Percentiles rank a stretch among this genome's conserved stretches.
These are phyloP conservation scores for Sylvia atricapilla DNA, from an alignment of 2,113 vertebrate genomes.

Conservation along the genomic window DNA sequence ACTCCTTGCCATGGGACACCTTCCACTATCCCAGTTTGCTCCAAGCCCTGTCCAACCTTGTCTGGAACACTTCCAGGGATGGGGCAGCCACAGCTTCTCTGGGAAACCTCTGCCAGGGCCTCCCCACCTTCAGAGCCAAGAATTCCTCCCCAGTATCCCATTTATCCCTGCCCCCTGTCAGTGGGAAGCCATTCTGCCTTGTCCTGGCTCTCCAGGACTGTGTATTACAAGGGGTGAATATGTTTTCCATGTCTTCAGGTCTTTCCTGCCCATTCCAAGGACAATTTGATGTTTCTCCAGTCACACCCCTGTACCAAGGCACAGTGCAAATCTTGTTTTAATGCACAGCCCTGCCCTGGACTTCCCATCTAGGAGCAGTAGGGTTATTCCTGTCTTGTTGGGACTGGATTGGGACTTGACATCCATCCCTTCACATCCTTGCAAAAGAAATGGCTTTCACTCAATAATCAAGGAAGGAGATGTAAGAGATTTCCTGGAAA, in stretches of 20 bases:
- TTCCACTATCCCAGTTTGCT: not conserved
- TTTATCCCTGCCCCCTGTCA: not conserved
- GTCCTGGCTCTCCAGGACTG: not conserved
- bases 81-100: not conserved
- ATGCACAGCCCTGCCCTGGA: not conserved
- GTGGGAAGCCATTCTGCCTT: not conserved
- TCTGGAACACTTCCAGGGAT: not conserved
- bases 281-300: not conserved
- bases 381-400: not conserved
- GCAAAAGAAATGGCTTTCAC: not conserved
- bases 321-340: not conserved
- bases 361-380: not conserved
- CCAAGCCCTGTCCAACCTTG: not conserved
- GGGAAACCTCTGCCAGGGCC: not conserved
- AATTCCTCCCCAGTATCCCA: not conserved
- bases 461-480: not conserved
- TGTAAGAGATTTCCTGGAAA: not conserved
- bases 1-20: not conserved
- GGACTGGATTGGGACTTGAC: too few species aligned
- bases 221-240: not conserved
- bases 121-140: not conserved
- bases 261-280: not conserved
- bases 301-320: not conserved
- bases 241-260: not conserved
- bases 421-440: not conserved